Base-by-base conservation (phyloP, 2,888 invertebrate species). In the Frankliniella fusca region DNA sequence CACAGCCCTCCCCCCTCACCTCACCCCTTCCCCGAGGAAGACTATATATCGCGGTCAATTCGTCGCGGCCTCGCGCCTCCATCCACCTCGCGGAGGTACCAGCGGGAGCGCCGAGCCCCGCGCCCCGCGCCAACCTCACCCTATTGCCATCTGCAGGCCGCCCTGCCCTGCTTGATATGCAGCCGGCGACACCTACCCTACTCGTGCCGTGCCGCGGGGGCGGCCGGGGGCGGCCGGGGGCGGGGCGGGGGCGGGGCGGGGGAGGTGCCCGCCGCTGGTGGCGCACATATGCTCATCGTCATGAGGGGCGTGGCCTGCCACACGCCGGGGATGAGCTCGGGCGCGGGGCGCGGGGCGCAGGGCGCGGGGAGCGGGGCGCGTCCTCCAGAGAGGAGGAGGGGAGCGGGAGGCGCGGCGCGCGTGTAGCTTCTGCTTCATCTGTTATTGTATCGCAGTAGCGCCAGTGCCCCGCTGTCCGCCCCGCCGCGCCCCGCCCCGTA, bases 391-490 rank as follows among this genome's bases (percentile, higher is more conserved):
- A 54, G 54, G 54, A 54, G 18, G n/a, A n/a, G n/a, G n/a, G 20
- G 54, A 54, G 54, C 54, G 12, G 15, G 54, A 54, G 54, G 54
- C 54, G 12, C 54, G 12, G 54, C 15, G 70, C 70, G 23, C 70
- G 65, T 23, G 70, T 23, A 20, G 70, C 70, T 70, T 70, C 70
- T n/a, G 70, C 70, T 70, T 70, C 70, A 70, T 70, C 70, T 70
- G 70, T 70, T 70, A 70, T 70, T 70, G 70, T 70, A 70, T 23
- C 70, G 70, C 70, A 11, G n/a, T 38, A 38, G 38, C 5, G 38
- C 5, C 38, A 38, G 38, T 38, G 38, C 38, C 38, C 38, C 5
- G 38, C 38, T n/a, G n/a, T 5, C 38, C 38, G 38, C 38, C 38
- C 38, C 38, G 38, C 38, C 38, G 3, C 38, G 38, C 38, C 38